phyloP scores from a whole-genome alignment of 2,888 invertebrate species.

The Athripsodes cinereus region DNA sequence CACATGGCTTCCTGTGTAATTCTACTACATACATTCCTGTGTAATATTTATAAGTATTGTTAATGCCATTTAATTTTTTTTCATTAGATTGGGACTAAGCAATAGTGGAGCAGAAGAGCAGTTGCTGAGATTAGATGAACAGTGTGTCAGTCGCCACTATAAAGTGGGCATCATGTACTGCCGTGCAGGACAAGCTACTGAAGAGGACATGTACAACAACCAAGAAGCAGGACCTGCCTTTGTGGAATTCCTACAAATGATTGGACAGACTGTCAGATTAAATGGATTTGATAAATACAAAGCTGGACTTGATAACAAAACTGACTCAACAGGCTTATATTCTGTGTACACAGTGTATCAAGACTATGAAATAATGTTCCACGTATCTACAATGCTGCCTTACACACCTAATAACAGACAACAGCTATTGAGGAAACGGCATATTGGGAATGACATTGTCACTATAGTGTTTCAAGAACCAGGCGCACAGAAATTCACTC shows the following conservation, averaged over 20 bases:
- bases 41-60: no score
- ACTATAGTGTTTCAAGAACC: slow-evolving; percentile 95
- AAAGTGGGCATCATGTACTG: slow-evolving; percentile 95
- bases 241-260: slow-evolving; percentile 87
- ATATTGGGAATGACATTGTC: slow-evolving; percentile 97
- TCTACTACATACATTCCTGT: no score
- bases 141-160: slow-evolving; percentile 83
- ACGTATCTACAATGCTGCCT: slow-evolving; percentile 94
- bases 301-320: slow-evolving; percentile 91
- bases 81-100: slow-evolving; percentile 58
- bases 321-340: slow-evolving; percentile 90
- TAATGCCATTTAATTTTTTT: neutral
- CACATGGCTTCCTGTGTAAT: no score
- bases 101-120: slow-evolving; percentile 77
- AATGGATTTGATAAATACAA: slow-evolving; percentile 94
- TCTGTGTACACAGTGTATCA: slow-evolving; percentile 89
- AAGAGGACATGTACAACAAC: slow-evolving; percentile 99
- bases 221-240: slow-evolving; percentile 89
- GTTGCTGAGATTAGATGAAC: slow-evolving; percentile 84
- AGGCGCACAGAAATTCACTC: slow-evolving; percentile 88
- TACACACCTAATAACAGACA: slow-evolving; percentile 94
- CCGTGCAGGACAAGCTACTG: slow-evolving; percentile 81
- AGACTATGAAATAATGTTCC: slow-evolving; percentile 94
- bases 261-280: slow-evolving; percentile 82
- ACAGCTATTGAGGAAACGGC: slow-evolving; percentile 88